Evolutionary conservation across 2,113 vertebrate genomes (phyloP).

Genomic region (Limnothrissa miodon): DNA sequence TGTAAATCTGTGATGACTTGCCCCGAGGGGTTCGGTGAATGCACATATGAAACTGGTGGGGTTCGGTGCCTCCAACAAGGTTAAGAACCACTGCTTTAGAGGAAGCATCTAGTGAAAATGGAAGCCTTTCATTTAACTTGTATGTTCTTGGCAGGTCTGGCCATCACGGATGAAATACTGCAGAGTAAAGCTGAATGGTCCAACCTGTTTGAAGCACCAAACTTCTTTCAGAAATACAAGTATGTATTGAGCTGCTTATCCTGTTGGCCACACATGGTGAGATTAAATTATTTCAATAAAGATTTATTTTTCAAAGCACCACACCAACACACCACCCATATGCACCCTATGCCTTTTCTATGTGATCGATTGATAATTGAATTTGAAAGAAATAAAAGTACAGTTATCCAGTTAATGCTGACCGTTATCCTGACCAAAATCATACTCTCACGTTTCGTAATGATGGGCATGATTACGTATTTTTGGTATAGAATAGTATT

Average conservation of each 20-base stretch:
- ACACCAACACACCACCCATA: slow-evolving; percentile 31
- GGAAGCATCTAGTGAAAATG: not conserved
- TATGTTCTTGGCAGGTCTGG: slow-evolving; percentile 71
- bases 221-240: slow-evolving; percentile 96
- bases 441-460: not conserved
- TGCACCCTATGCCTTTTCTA: slow-evolving; percentile 26
- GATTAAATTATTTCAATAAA: slow-evolving; percentile 58
- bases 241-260: slow-evolving; percentile 89
- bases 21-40: too few relatives aligned
- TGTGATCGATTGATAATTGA: slow-evolving; percentile 36
- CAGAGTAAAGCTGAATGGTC: slow-evolving; percentile 89
- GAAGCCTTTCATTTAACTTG: not conserved
- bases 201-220: slow-evolving; percentile 91
- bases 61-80: too few relatives aligned
- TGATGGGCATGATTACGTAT: slow-evolving; percentile 5
- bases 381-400: slow-evolving; percentile 45
- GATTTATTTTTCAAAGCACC: slow-evolving; percentile 44
- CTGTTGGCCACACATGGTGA: slow-evolving; percentile 60
- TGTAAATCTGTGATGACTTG: too few relatives aligned
- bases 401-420: slow-evolving; percentile 18
- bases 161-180: slow-evolving; percentile 89
- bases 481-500: not conserved
- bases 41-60: too few relatives aligned
- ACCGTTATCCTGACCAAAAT: slow-evolving; percentile 1
- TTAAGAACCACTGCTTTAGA: not conserved